phyloP scores from a whole-genome alignment of 2,113 vertebrate genomes.

The Hypomesus transpacificus region DNA sequence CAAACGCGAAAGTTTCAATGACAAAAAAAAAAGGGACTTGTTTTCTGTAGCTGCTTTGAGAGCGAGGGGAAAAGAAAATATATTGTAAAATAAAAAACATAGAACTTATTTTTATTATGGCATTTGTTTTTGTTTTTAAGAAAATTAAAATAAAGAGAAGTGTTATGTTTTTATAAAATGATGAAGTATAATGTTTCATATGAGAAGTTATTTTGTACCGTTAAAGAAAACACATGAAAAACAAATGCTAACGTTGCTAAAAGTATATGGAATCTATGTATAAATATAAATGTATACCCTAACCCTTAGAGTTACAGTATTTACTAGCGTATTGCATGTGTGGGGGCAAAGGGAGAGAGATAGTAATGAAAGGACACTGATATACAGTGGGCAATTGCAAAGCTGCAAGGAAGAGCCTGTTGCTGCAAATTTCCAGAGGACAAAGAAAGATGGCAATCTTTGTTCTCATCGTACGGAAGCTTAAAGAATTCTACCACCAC shows the following conservation, averaged over 20 bases:
- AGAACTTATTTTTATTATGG: slow-evolving; percentile 99
- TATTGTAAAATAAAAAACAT: slow-evolving; percentile 99
- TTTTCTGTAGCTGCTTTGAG: slow-evolving; percentile 53
- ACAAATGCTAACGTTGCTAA: slow-evolving; percentile 78
- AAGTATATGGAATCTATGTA: slow-evolving; percentile 77
- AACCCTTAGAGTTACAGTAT: slow-evolving; percentile 66
- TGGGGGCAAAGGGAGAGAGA: slow-evolving; percentile 57
- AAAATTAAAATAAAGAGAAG: slow-evolving; percentile 69
- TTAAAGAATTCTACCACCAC: slow-evolving; percentile 53
- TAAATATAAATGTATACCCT: slow-evolving; percentile 77
- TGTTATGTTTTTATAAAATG: slow-evolving; percentile 68
- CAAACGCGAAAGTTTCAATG: slow-evolving; percentile 31
- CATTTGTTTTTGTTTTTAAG: slow-evolving; percentile 80
- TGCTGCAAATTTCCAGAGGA: slow-evolving; percentile 21
- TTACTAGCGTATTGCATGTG: slow-evolving; percentile 70
- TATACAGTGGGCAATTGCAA: slow-evolving; percentile 14
- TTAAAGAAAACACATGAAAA: slow-evolving; percentile 63
- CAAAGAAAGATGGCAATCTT: slow-evolving; percentile 42
- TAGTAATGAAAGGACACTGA: slow-evolving; percentile 52
- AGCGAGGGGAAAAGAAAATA: slow-evolving; percentile 85
- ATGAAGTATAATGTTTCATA: slow-evolving; percentile 83
- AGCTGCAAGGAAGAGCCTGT: not conserved
- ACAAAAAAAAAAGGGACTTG: slow-evolving; percentile 64
- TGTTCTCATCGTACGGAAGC: slow-evolving; percentile 36
- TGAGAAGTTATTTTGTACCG: slow-evolving; percentile 91